Evolutionary conservation across 2,113 vertebrate species (phyloP), one percentile per base, ranked within the genome.

Genomic region (Serilophus lunatus): DNA sequence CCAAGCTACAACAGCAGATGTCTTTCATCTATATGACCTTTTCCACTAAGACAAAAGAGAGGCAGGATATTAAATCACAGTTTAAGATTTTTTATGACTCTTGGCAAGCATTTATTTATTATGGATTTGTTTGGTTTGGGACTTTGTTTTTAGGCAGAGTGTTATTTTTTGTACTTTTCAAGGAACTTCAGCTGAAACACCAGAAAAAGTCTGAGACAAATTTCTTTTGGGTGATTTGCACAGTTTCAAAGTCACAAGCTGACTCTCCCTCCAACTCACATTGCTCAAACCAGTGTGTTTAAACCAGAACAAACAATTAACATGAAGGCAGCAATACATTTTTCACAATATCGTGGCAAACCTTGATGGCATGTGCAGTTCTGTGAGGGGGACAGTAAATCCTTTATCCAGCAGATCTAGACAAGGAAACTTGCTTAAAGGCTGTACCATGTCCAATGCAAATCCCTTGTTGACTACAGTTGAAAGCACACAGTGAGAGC

Each of bases 1-100:
- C 53, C 80, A 94, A 93, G 82, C 75, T 96, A 94, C 44, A 86
- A 75, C 72, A 96, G 82, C 88, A 92, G 93, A 93, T 96, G 92
- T 96, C 92, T 96, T 96, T 93, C 92, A 96, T 94, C 94, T 94
- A 31, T 75, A 88, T 94, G 92, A 92, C 92, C 88, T 96, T 96
- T 97, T 88, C 93, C 82, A 95, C 86, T 33, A 81, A 91, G 69
- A 96, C 82, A 94, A 96, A 96, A 86, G 85, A 61, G 72, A 96
- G 77, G 95, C 93, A 92, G 94, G 94, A 96, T 96, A 96, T 97
- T 97, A 97, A 96, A 96, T 94, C 95, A 92, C 82, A 84, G 79
- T 68, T 90, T 69, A 93, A 90, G 90, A 56, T 69, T 95, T 95
- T 44, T 96, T 92, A 94, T 90, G 80, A 81, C 54, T 96, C 72